Conservation (phyloP, 2,797 vertebrate genomes). For the Podarcis lilfordi region DNA sequence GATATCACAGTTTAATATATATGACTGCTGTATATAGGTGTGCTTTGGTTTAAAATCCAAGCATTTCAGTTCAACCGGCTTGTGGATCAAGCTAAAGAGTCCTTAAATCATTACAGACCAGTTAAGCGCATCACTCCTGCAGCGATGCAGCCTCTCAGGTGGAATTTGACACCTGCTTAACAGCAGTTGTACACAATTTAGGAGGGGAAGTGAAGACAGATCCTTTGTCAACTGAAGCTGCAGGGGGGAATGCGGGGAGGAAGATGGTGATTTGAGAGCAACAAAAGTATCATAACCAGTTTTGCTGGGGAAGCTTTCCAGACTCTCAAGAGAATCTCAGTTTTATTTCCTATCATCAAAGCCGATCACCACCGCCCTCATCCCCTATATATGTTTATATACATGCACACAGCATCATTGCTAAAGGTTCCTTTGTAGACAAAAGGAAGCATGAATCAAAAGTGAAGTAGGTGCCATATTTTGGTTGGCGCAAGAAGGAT, state of each 20-base stretch:
- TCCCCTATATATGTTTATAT: background rate
- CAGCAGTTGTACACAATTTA: slow-evolving; percentile 21
- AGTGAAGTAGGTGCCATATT: background rate
- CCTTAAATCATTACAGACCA: slow-evolving; percentile 27
- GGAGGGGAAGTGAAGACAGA: slow-evolving; percentile 14
- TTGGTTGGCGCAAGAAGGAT: background rate
- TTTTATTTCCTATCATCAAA: slow-evolving; percentile 12
- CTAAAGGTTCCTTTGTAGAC: slow-evolving; percentile 6
- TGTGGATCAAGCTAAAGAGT: background rate
- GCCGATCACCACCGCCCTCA: too few relatives aligned
- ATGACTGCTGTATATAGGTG: background rate
- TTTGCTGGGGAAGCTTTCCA: slow-evolving; percentile 6
- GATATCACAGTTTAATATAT: background rate
- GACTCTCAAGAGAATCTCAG: background rate
- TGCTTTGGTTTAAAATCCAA: slow-evolving; percentile 8
- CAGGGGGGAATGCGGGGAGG: background rate
- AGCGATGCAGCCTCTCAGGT: background rate
- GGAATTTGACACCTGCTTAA: slow-evolving; percentile 31
- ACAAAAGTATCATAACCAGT: background rate
- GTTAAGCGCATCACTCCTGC: slow-evolving; percentile 5
- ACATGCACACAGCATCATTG: too few relatives aligned
- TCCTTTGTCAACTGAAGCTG: slow-evolving; percentile 19
- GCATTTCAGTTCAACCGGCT: slow-evolving; percentile 11
- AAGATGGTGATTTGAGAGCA: slow-evolving; percentile 1
- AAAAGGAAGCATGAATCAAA: background rate